phyloP scores from a whole-genome alignment of 2,888 invertebrate genomes.

The Odontocolon sp. region DNA sequence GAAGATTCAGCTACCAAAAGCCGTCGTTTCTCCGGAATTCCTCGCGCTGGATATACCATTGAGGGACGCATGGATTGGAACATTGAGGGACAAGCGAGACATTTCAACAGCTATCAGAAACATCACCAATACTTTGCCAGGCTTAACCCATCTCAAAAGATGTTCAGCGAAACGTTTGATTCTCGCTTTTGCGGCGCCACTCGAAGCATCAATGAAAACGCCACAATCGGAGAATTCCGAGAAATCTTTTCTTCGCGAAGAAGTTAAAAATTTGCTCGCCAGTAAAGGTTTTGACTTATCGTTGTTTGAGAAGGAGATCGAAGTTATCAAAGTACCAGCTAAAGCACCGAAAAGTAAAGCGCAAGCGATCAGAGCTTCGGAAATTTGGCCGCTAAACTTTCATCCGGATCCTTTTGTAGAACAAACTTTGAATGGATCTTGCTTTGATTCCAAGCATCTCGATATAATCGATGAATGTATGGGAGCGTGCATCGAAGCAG shows the following conservation, averaged over 20 bases:
- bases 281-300: constrained; percentile 81
- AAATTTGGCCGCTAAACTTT: constrained; percentile 92
- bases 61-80: constrained; percentile 84
- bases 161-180: constrained; percentile 85
- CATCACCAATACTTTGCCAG: constrained; percentile 83
- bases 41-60: constrained; percentile 80
- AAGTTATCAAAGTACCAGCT: constrained; percentile 83
- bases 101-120: constrained; percentile 86
- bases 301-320: constrained; percentile 82
- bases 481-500: constrained; percentile 83
- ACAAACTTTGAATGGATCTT: constrained; percentile 83
- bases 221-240: constrained; percentile 24
- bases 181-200: constrained; percentile 79
- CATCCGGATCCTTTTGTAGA: constrained; percentile 91
- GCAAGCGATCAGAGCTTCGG: constrained; percentile 85
- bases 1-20: constrained; percentile 71
- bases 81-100: constrained; percentile 84
- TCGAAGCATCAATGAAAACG: background rate
- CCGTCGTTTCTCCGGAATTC: constrained; percentile 84
- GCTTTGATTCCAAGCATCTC: constrained; percentile 84
- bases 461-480: constrained; percentile 84
- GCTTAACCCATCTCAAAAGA: constrained; percentile 88
- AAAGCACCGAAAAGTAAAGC: constrained; percentile 85
- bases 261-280: constrained; percentile 80
- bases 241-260: constrained; percentile 29